A percentile compares a stretch with the other conserved stretches of the same genome.
These are phyloP conservation scores for Netelia virgata DNA, from an alignment of 2,888 invertebrate genomes.

Conservation along the genomic window DNA sequence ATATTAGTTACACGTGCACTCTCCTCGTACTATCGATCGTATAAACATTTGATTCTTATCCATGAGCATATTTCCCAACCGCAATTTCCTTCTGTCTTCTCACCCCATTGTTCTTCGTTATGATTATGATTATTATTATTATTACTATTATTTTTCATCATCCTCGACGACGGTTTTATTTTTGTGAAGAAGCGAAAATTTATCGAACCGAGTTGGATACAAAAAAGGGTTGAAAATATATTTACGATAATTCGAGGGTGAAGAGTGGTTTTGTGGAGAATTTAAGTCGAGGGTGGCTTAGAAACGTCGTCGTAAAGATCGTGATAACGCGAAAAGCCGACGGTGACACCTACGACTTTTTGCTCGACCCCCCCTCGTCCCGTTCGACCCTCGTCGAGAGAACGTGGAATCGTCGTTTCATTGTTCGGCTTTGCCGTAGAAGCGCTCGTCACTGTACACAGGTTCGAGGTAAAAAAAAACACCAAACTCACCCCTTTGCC, in stretches of 20 bases:
- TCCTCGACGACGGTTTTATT: neutral
- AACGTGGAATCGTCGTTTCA: conserved; percentile 22
- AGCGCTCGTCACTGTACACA: conserved; percentile 65
- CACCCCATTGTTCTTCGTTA: neutral
- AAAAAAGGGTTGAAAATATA: neutral
- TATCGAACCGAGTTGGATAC: neutral
- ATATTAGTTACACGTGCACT: conserved; percentile 64
- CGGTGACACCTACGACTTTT: conserved; percentile 61
- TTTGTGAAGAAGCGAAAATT: neutral
- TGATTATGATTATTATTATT: no score
- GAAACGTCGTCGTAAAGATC: conserved; percentile 77
- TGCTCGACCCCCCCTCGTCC: conserved; percentile 14
- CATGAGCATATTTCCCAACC: conserved; percentile 28
- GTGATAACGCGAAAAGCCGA: conserved; percentile 76
- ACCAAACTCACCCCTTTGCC: conserved; percentile 34
- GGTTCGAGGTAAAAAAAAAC: conserved; percentile 58
- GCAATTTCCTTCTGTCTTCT: conserved; percentile 31
- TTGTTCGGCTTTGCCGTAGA: conserved; percentile 48
- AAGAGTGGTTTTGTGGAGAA: neutral
- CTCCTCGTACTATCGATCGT: conserved; percentile 51
- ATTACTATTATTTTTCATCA: neutral
- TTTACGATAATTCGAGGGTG: conserved; percentile 4
- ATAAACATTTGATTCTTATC: conserved; percentile 56
- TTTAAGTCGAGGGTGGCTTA: conserved; percentile 49
- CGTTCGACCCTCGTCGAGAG: conserved; percentile 7